phyloP scores from a whole-genome alignment of 2,113 vertebrate genomes.

The Brachyhypopomus occidentalis region DNA sequence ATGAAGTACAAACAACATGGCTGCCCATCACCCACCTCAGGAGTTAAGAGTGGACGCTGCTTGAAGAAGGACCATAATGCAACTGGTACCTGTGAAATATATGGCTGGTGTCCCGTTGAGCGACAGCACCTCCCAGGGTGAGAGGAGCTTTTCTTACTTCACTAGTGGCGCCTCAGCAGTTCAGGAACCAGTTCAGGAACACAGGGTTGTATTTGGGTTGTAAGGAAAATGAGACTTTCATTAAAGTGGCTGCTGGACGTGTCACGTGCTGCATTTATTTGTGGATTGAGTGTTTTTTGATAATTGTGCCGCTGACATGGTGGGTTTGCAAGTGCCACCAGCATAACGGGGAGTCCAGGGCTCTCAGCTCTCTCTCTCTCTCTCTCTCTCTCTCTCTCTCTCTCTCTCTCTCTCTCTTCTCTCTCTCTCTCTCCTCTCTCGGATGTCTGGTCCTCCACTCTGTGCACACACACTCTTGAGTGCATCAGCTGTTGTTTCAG shows the following conservation, averaged over 20 bases:
- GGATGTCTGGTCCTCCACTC: no score
- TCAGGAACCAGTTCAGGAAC: background rate
- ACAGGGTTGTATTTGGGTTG: no score
- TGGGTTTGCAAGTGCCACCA: background rate
- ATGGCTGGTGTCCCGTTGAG: conserved; percentile 91
- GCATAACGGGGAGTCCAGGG: background rate
- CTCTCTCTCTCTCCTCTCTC: no score
- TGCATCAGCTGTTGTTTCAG: no score
- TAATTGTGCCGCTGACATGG: background rate
- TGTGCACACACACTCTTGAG: background rate
- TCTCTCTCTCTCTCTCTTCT: no score
- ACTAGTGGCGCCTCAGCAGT: background rate
- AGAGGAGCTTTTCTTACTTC: conserved; percentile 38
- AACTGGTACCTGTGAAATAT: conserved; percentile 87
- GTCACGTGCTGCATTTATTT: background rate
- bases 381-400: no score
- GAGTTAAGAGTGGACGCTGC: conserved; percentile 85
- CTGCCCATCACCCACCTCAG: conserved; percentile 62
- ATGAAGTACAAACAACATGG: background rate
- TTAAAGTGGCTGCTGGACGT: no score
- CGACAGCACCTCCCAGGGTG: conserved; percentile 57
- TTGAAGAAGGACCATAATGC: conserved; percentile 60
- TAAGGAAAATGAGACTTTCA: no score
- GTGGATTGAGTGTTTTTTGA: background rate
- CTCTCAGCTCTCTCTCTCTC: no score